Evolutionary conservation across 2,797 vertebrate genomes (phyloP).

Genomic region (Muscicapa striata): DNA sequence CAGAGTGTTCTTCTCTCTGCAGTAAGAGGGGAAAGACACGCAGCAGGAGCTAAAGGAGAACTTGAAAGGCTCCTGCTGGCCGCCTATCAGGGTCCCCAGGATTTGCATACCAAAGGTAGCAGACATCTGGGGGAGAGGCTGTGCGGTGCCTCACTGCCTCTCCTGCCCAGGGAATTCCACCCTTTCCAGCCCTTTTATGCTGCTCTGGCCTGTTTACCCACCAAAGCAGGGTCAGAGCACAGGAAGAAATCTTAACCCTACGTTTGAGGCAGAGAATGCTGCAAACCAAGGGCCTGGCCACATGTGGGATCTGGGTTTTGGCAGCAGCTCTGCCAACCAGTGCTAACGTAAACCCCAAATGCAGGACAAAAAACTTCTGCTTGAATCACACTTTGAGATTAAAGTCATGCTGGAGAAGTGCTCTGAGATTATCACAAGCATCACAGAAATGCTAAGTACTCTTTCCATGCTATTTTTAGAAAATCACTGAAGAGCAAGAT

Average conservation of each 20-base stretch:
- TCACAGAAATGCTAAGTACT: background rate
- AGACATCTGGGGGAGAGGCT: constrained; percentile 53
- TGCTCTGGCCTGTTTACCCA: constrained; percentile 39
- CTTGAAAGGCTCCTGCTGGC: constrained; percentile 59
- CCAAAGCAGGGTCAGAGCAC: constrained; percentile 44
- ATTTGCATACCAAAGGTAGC: constrained; percentile 69
- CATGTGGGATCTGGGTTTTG: background rate
- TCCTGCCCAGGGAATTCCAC: constrained; percentile 15
- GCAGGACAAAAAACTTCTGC: background rate
- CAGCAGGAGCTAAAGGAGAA: constrained; percentile 42
- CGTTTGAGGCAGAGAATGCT: background rate
- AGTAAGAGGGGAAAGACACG: constrained; percentile 58
- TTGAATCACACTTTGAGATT: background rate
- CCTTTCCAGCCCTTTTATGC: constrained; percentile 48
- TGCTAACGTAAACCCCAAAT: background rate
- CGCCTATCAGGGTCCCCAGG: background rate
- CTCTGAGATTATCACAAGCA: background rate
- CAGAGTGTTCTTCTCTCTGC: constrained; percentile 14
- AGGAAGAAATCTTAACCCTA: constrained; percentile 55
- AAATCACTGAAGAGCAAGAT: background rate
- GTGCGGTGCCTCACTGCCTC: background rate
- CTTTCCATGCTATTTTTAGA: background rate
- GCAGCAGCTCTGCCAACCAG: background rate
- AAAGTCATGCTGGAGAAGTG: background rate
- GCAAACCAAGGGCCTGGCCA: background rate